phyloP scores from a whole-genome alignment of 2,113 vertebrate species.

The Microtus pennsylvanicus region DNA sequence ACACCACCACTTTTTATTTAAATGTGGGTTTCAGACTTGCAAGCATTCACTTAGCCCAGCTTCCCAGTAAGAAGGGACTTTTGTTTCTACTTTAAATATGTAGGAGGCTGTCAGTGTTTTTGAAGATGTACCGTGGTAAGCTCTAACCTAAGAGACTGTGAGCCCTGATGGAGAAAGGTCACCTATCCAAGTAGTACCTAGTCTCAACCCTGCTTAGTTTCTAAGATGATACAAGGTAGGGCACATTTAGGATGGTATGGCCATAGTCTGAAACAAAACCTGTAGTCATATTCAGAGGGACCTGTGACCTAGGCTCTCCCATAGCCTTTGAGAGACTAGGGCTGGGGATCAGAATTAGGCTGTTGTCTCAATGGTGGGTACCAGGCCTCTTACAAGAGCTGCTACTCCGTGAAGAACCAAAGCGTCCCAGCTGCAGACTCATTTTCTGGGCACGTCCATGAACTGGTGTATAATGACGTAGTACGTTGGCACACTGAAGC shows the following conservation, averaged over 20 bases:
- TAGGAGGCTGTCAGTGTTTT: neutral
- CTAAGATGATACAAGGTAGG: neutral
- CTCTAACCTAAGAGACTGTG: neutral
- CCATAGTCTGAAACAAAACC: neutral
- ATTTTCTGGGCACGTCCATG: neutral
- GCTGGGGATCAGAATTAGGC: neutral
- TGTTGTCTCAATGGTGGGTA: accelerated
- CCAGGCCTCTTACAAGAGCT: neutral
- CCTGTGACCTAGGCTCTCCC: neutral
- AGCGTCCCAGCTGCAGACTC: neutral
- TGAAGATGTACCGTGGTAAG: neutral
- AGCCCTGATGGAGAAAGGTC: accelerated
- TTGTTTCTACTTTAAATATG: neutral
- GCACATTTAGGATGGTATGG: neutral
- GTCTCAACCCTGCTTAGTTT: neutral
- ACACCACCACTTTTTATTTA: neutral
- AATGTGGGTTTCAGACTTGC: neutral
- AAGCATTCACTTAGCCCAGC: neutral
- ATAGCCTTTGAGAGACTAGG: too few relatives aligned
- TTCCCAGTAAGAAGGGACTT: neutral
- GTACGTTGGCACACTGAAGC: neutral
- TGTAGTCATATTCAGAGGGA: neutral
- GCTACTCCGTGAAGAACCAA: neutral
- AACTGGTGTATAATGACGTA: neutral
- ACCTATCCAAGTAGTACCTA: neutral